These are phyloP conservation scores for Trichogramma dendrolimi DNA, from an alignment of 2,888 invertebrate genomes.

Conservation along the genomic window DNA sequence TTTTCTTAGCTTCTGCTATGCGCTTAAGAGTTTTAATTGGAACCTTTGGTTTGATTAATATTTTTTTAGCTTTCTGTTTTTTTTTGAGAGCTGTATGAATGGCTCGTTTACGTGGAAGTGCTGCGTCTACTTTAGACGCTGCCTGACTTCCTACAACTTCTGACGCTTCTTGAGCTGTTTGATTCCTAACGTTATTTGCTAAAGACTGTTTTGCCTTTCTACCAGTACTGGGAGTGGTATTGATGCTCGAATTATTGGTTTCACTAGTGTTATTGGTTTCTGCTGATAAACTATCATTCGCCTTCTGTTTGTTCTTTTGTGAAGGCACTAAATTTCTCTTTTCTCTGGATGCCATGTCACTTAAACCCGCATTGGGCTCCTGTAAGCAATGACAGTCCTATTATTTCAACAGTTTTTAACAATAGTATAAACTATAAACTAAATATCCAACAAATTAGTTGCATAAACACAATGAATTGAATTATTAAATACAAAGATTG, in stretches of 20 bases:
- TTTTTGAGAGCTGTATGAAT: slow-evolving; percentile 43
- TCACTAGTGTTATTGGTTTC: too few relatives aligned
- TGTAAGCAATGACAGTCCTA: slow-evolving; percentile 34
- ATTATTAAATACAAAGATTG: too few relatives aligned
- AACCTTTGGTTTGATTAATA: slow-evolving; percentile 46
- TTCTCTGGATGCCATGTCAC: slow-evolving; percentile 54
- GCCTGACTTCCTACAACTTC: slow-evolving; percentile 48
- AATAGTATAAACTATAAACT: too few relatives aligned
- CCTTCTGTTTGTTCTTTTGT: slow-evolving; percentile 48
- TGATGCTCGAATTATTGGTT: neutral
- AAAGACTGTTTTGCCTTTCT: slow-evolving; percentile 35
- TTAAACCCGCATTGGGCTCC: slow-evolving; percentile 53
- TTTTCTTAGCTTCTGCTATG: slow-evolving; percentile 35
- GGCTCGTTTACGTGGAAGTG: slow-evolving; percentile 46
- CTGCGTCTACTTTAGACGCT: slow-evolving; percentile 45
- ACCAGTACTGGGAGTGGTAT: slow-evolving; percentile 6
- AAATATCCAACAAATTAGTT: too few relatives aligned
- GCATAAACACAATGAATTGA: too few relatives aligned
- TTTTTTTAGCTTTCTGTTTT: slow-evolving; percentile 45
- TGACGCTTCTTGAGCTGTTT: slow-evolving; percentile 44
- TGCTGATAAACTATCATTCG: slow-evolving; percentile 41
- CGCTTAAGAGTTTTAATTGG: slow-evolving; percentile 42
- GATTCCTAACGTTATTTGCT: slow-evolving; percentile 32
- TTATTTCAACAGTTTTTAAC: too few relatives aligned
- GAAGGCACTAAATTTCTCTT: slow-evolving; percentile 52